Base-by-base conservation (phyloP, 2,888 invertebrate species). In the Xestia c-nigrum region DNA sequence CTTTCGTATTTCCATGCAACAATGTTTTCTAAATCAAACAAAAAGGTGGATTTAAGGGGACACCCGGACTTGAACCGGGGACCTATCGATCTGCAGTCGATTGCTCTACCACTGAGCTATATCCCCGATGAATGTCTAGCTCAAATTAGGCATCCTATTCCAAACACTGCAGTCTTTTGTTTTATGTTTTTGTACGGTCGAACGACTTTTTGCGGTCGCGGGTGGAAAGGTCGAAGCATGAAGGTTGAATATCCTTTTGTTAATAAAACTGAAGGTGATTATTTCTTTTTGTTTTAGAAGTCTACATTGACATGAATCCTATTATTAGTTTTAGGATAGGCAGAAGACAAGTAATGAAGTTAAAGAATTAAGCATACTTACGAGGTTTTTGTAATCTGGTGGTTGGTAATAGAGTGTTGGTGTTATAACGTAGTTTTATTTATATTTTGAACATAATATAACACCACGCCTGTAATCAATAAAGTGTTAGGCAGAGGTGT, bases 51-150 rank as follows among this genome's bases (percentile, higher is more conserved):
- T 98, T 98, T 92, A 43, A 61, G 95, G 95, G 95, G 95, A 95
- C 95, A 95, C 95, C 94, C 95, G 95, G 95, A 94, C 92, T 95
- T 95, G 95, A 96, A 96, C 96, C 95, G 92, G 95, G 94, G 96
- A 88, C 96, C 96, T 95, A 95, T 95, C 96, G 96, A 96, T 95
- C 96, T 96, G 96, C 96, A 96, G 96, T 96, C 96, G 95, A 96
- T 95, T 96, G 96, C 96, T 96, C 96, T 96, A 88, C 95, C 96
- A 94, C 94, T 94, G 94, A 94, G 94, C 94, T 94, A 94, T 94
- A 94, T 94, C 94, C 94, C 94, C 94, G 83, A 71, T 82, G 74
- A 5, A 0, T 2, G 0, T 0, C 0, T 7, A 0, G 5, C 0
- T 67, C 7, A 85, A 85, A 79, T 77, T 72, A 68, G 19, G 24